phyloP scores from a whole-genome alignment of 2,888 invertebrate genomes.

The Lottia gigantea region DNA sequence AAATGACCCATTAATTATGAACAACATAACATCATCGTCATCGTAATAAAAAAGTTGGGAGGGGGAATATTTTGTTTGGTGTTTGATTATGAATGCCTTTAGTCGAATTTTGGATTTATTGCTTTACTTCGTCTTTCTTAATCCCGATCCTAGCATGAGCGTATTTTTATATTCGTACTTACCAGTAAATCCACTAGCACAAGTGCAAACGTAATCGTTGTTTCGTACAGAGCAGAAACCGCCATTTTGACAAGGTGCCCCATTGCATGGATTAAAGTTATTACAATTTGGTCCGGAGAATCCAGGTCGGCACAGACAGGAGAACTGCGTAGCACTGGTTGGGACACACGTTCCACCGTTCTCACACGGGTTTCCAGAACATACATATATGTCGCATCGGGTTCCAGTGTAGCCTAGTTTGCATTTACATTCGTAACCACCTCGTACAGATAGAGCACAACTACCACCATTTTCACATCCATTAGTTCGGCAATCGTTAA shows the following conservation, averaged over 20 bases:
- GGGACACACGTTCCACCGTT: not conserved
- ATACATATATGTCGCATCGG: not conserved
- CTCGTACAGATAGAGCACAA: not conserved
- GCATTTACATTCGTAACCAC: not conserved
- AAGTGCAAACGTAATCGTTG: not conserved
- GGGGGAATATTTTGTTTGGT: too few species aligned
- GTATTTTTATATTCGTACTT: not conserved
- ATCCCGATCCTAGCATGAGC: too few species aligned
- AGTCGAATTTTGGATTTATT: too few species aligned
- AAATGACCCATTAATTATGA: too few species aligned
- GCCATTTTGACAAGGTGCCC: not conserved
- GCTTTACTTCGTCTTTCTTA: too few species aligned
- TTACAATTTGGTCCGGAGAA: constrained; percentile 15
- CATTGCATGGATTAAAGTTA: constrained; percentile 11
- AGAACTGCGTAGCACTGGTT: constrained; percentile 6
- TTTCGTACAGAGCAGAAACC: not conserved
- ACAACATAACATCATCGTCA: too few species aligned
- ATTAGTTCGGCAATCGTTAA: not conserved
- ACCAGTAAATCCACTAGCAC: not conserved
- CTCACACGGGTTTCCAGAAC: not conserved
- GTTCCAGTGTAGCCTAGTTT: not conserved
- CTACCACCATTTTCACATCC: not conserved
- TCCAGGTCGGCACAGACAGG: constrained; percentile 12
- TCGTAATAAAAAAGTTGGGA: too few species aligned
- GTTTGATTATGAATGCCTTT: too few species aligned